Conservation (phyloP, 2,113 vertebrate genomes). For the Chionis minor region DNA sequence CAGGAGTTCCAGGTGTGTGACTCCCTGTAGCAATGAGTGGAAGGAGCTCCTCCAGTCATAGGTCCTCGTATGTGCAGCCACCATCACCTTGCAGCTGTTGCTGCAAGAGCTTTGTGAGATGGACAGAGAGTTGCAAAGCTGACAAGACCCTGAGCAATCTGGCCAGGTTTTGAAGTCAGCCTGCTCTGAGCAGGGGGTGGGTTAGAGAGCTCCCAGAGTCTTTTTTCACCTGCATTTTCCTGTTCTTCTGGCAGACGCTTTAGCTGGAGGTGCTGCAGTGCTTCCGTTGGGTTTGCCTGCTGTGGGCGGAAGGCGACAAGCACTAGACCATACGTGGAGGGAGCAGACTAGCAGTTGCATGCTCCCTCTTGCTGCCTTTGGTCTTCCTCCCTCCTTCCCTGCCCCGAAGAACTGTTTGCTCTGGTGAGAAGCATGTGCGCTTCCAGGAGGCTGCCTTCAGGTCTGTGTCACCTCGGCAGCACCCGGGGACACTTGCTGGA, state of each 20-base stretch:
- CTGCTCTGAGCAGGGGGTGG: neutral
- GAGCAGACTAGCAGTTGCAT: neutral
- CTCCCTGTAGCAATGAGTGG: fast-evolving
- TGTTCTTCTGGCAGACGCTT: neutral
- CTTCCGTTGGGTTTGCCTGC: neutral
- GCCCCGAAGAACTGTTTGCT: neutral
- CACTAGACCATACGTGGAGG: neutral
- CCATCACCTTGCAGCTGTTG: neutral
- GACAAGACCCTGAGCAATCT: neutral
- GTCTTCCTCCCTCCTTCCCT: neutral
- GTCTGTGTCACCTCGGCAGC: neutral
- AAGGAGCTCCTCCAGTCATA: neutral
- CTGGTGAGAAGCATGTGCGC: neutral
- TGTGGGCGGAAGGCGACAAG: neutral
- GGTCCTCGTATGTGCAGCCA: neutral
- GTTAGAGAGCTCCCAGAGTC: neutral
- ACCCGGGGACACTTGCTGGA: neutral
- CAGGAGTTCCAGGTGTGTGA: neutral
- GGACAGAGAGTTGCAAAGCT: neutral
- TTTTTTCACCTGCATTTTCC: neutral
- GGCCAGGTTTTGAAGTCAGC: neutral
- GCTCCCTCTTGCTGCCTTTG: neutral
- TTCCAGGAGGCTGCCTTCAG: neutral
- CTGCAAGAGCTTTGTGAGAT: neutral
- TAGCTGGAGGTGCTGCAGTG: neutral